A percentile compares a stretch with the other conserved stretches of the same genome.
Evolutionary conservation across 2,888 invertebrate species (phyloP).

Genomic region (Heliconius cydno): DNA sequence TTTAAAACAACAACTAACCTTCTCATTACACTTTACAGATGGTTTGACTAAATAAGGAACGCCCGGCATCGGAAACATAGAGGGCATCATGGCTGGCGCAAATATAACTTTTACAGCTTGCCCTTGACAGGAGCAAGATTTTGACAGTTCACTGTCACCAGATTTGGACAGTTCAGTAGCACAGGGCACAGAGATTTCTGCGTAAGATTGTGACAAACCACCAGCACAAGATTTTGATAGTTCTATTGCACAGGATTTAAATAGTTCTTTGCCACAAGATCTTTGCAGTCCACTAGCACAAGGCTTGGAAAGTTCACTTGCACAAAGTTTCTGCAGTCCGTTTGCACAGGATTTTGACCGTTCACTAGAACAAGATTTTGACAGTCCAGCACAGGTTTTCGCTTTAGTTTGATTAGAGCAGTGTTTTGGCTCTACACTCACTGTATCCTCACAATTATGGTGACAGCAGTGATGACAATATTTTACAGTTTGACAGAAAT

Average conservation of each 20-base stretch:
- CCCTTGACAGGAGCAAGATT: constrained; percentile 56
- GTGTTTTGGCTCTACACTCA: constrained; percentile 1
- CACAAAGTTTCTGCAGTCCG: not conserved
- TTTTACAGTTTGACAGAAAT: constrained; percentile 45
- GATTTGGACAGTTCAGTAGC: not conserved
- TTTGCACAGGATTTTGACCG: constrained; percentile 9
- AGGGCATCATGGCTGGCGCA: constrained; percentile 75
- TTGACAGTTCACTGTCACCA: constrained; percentile 40
- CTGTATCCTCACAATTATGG: constrained; percentile 39
- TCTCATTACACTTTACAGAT: constrained; percentile 59
- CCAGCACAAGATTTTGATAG: constrained; percentile 1
- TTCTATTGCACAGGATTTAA: constrained; percentile 10
- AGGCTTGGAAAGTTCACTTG: not conserved
- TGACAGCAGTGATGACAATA: constrained; percentile 61
- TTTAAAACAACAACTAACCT: constrained; percentile 58
- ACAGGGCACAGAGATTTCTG: not conserved
- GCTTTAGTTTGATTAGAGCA: not conserved
- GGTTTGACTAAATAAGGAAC: constrained; percentile 70
- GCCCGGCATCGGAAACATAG: constrained; percentile 65
- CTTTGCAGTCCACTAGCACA: constrained; percentile 27
- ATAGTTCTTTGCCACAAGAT: not conserved
- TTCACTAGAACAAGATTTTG: constrained; percentile 7
- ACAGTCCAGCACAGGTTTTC: not conserved
- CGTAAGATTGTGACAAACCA: not conserved
- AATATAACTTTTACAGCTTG: constrained; percentile 72